These are phyloP conservation scores for Sialis lutaria DNA, from an alignment of 2,888 invertebrate genomes.

Conservation along the genomic window DNA sequence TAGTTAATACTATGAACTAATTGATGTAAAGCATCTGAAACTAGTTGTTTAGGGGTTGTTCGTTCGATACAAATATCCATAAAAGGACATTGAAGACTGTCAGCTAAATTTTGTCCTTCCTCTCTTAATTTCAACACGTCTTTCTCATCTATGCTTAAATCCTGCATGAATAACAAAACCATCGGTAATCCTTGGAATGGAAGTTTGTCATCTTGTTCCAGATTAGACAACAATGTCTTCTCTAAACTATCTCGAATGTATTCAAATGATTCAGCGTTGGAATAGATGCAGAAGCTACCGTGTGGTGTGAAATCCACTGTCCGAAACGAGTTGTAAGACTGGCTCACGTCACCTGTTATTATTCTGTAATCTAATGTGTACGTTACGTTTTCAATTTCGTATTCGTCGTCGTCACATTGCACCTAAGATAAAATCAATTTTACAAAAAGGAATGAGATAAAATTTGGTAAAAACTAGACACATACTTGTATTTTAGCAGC, in stretches of 20 bases:
- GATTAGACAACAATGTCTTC: slow-evolving; percentile 74
- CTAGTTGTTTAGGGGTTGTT: slow-evolving; percentile 42
- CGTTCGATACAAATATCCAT: slow-evolving; percentile 59
- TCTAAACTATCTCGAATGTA: slow-evolving; percentile 82
- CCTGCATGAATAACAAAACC: slow-evolving; percentile 80
- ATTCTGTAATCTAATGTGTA: slow-evolving; percentile 74
- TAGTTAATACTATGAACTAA: slow-evolving; percentile 62
- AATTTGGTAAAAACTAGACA: neutral
- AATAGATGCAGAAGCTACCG: slow-evolving; percentile 80
- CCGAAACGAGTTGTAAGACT: slow-evolving; percentile 63
- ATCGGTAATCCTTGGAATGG: slow-evolving; percentile 77
- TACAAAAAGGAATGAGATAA: neutral
- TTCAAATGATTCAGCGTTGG: slow-evolving; percentile 81
- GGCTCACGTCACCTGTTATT: slow-evolving; percentile 69
- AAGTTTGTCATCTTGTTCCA: slow-evolving; percentile 76
- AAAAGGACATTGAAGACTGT: slow-evolving; percentile 74
- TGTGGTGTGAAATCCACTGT: slow-evolving; percentile 79
- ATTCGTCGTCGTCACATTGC: slow-evolving; percentile 77
- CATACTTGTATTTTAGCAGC: slow-evolving; percentile 61
- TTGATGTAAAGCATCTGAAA: slow-evolving; percentile 55
- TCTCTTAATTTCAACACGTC: slow-evolving; percentile 72
- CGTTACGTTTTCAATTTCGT: slow-evolving; percentile 57
- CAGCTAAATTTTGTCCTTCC: slow-evolving; percentile 78
- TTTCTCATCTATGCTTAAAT: slow-evolving; percentile 65
- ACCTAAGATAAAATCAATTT: slow-evolving; percentile 29